phyloP scores from a whole-genome alignment of 2,113 vertebrate genomes.

The Tachycineta bicolor region DNA sequence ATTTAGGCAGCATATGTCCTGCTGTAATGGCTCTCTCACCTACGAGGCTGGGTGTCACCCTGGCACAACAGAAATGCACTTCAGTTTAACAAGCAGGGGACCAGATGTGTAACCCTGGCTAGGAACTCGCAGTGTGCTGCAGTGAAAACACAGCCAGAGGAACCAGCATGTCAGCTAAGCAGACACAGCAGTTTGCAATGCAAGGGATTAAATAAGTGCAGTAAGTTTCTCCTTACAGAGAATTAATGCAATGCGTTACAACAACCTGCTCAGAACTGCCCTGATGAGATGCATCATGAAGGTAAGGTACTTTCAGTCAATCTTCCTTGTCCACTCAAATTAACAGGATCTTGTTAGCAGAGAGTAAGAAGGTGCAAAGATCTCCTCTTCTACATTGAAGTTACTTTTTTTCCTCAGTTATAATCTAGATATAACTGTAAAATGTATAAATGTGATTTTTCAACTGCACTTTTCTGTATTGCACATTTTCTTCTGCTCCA shows the following conservation, averaged over 20 bases:
- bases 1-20: not conserved
- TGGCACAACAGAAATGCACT: not conserved
- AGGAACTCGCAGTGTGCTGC: fast-evolving
- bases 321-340: not conserved
- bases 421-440: not conserved
- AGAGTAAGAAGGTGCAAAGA: not conserved
- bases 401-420: not conserved
- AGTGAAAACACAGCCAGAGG: not conserved
- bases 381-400: not conserved
- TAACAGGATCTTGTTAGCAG: not conserved
- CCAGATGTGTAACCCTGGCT: not conserved
- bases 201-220: not conserved
- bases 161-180: not conserved
- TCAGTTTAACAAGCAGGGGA: not conserved
- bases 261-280: not conserved
- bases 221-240: not conserved
- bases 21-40: not conserved
- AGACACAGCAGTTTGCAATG: not conserved
- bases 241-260: not conserved
- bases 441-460: not conserved
- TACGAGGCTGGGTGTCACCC: not conserved
- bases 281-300: not conserved
- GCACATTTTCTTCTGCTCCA: not conserved
- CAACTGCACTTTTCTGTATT: not conserved
- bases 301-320: not conserved